Percentiles rank a stretch among this genome's conserved stretches.
Evolutionary conservation across 2,797 vertebrate species (phyloP).

Genomic region (Petrocephalus schoutedeni): DNA sequence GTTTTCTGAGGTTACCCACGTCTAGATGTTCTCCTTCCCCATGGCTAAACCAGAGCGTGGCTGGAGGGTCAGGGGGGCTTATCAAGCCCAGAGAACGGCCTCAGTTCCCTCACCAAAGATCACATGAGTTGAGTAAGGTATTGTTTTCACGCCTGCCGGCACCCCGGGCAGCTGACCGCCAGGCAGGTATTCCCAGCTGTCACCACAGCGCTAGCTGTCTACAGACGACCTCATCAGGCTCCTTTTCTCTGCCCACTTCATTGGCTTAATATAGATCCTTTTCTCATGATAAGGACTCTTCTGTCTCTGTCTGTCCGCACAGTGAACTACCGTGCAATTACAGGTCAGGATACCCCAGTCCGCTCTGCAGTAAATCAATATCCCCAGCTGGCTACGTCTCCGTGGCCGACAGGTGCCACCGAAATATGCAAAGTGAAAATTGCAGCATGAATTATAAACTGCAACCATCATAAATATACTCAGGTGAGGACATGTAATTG

Average conservation of each 20-base stretch:
- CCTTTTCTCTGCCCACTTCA: slow-evolving; percentile 40
- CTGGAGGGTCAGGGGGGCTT: neutral
- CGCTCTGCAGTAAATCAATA: neutral
- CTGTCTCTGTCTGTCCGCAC: neutral
- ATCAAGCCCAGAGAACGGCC: slow-evolving; percentile 53
- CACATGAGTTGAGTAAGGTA: slow-evolving; percentile 20
- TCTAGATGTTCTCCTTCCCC: neutral
- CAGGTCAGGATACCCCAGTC: neutral
- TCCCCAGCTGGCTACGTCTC: slow-evolving; percentile 23
- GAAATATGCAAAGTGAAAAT: slow-evolving; percentile 35
- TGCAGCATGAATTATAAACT: slow-evolving; percentile 34
- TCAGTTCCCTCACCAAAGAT: slow-evolving; percentile 57
- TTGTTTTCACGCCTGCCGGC: slow-evolving; percentile 27
- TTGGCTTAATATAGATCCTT: slow-evolving; percentile 47
- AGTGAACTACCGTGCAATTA: neutral
- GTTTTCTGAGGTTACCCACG: neutral
- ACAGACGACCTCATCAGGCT: slow-evolving; percentile 58
- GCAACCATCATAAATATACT: slow-evolving; percentile 31
- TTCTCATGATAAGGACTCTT: slow-evolving; percentile 21
- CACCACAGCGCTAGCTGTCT: slow-evolving; percentile 48
- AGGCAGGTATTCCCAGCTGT: slow-evolving; percentile 75
- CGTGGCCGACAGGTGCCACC: slow-evolving; percentile 46
- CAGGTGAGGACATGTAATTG: slow-evolving; percentile 45
- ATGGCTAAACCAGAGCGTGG: neutral
- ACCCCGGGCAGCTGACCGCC: slow-evolving; percentile 52